Base-by-base conservation (phyloP, 2,797 vertebrate species). In the Knipowitschia caucasica region DNA sequence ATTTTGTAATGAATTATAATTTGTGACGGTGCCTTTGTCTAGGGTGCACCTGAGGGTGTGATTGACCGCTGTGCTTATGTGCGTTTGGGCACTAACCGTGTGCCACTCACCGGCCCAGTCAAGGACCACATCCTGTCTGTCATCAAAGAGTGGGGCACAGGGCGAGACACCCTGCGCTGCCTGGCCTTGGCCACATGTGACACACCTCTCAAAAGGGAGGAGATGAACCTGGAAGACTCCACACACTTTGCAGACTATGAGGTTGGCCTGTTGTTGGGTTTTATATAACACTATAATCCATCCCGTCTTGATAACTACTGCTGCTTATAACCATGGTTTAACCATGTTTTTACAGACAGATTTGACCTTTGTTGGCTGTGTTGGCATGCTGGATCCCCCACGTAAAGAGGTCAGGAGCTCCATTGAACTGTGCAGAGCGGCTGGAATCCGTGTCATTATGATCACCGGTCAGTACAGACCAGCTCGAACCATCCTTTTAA, bases 401-500 rank as follows among this genome's bases (percentile, higher is more conserved):
- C 92, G 95, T 36, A 98, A 98, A 79, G 95, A 98, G 64, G 95
- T 98, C 62, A 76, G 71, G 2, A 78, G 88, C 69, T 93, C 95
- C 50, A 97, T 98, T 67, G 59, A 79, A 57, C 88, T 95, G 67
- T 98, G 95, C 81, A 89, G 78, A 2, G 92, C 46, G 0, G 95
- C 95, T n/a, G 95, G 95, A 59, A 97, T 97, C 85, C 90, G 95
- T n/a, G 95, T 98, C 62, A 96, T 98, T 72, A 98, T 98, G 95
- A 98, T 98, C 87, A 98, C 95, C 0, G 95, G 95, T 71, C 43
- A 59, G 80, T 81, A 26, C 23, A 14, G 2, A n/a, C n/a, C n/a
- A n/a, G n/a, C n/a, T n/a, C n/a, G n/a, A n/a, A n/a, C n/a, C n/a
- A n/a, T n/a, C n/a, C n/a, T n/a, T n/a, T n/a, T n/a, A n/a, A n/a